Percentiles rank a stretch among this genome's conserved stretches.
These are phyloP conservation scores for Ctenodactylus gundi DNA, from an alignment of 2,113 vertebrate genomes.

Conservation along the genomic window DNA sequence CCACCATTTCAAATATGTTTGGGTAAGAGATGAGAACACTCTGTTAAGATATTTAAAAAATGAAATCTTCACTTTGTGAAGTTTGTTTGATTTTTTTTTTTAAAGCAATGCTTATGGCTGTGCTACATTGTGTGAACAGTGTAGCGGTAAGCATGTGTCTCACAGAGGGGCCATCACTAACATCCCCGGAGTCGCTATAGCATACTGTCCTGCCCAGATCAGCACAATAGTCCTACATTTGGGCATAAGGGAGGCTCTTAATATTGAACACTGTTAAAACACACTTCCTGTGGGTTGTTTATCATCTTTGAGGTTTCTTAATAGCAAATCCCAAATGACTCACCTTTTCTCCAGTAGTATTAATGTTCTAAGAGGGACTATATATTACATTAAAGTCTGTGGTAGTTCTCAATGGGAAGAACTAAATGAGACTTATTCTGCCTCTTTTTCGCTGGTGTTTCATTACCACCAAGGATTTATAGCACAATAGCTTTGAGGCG, in stretches of 20 bases:
- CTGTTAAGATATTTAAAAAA: not conserved
- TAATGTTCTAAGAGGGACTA: not conserved
- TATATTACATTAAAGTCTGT: slow-evolving; percentile 9
- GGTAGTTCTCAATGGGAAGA: slow-evolving; percentile 38
- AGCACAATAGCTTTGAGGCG: slow-evolving; percentile 32
- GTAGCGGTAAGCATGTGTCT: not conserved
- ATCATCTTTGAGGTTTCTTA: slow-evolving; percentile 35
- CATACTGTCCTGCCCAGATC: not conserved
- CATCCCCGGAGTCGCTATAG: not conserved
- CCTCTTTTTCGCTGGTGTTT: slow-evolving; percentile 50
- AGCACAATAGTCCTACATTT: not conserved
- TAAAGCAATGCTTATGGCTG: not conserved
- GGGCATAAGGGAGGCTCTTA: not conserved
- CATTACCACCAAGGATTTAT: slow-evolving; percentile 60
- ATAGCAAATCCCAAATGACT: slow-evolving; percentile 45
- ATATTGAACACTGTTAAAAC: not conserved
- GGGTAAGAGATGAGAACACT: not conserved
- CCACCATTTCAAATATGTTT: not conserved
- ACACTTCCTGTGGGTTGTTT: slow-evolving; percentile 43
- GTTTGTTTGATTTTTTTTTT: not conserved
- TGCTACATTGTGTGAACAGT: not conserved
- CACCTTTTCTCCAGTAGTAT: not conserved
- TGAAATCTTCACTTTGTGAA: not conserved
- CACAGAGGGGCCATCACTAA: not conserved
- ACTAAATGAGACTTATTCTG: slow-evolving; percentile 59